Base-by-base conservation (phyloP, 2,797 vertebrate genomes). In the Pogoniulus pusillus region DNA sequence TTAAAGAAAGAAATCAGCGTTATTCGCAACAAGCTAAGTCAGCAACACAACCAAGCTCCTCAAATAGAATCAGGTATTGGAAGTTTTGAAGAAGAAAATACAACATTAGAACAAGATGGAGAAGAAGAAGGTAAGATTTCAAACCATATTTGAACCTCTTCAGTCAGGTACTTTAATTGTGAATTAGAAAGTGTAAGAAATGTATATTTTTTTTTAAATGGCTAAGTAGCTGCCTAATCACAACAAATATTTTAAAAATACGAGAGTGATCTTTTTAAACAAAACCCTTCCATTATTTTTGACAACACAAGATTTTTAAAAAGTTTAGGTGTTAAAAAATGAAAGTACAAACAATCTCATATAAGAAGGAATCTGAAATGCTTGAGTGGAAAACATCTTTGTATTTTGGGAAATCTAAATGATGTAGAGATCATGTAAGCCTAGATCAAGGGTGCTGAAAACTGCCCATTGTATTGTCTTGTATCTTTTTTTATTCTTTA, bases 1-100 rank as follows among this genome's bases (percentile, higher is more conserved):
- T 97, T 99, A 68, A 99, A 99, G 93, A 99, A 98, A 96, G 98
- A 98, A 96, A 99, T 99, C 79, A 98, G 97, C 34, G 92, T 98
- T 19, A 97, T 99, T 49, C 98, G 99, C 65, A 98, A 93, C 47
- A 98, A 98, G 95, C 97, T 99, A 87, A 98, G 98, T 96, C 97
- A 99, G 39, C 98, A 98, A 68, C 98, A 98, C 84, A 97, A 96
- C 35, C 97, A 97, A 29, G 96, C 98, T 87, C 96, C 97, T 37
- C 95, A 98, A 11, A 95, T 96, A 70, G 98, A 98, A 69, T 96
- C 92, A 96, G 98, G 95, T 94, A 93, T 95, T 96, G 95, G 96
- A 53, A 95, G 97, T 90, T 97, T 97, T 3, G 98, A 98, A 91
- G 97, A 97, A 77, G 95, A 97, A 80, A 89, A 72, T 66, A 95